Evolutionary conservation across 2,113 vertebrate species (phyloP).

Genomic region (Heliornis fulica): DNA sequence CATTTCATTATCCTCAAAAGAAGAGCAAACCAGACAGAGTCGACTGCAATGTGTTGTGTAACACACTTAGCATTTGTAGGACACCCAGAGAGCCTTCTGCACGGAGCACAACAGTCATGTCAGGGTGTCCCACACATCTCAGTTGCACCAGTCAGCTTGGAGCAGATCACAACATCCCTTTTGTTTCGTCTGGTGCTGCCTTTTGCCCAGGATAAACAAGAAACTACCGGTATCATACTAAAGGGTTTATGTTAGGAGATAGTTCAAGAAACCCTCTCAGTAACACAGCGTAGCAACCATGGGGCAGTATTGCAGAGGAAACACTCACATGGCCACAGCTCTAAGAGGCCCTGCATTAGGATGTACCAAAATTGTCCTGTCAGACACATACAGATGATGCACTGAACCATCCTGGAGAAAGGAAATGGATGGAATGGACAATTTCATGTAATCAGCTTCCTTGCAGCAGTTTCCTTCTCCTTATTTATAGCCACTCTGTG

Average conservation of each 20-base stretch:
- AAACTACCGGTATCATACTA: background rate
- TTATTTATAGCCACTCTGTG: conserved; percentile 49
- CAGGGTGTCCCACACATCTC: accelerated
- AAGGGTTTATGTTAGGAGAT: background rate
- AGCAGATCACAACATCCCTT: background rate
- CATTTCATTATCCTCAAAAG: background rate
- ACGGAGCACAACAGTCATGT: background rate
- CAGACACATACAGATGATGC: background rate
- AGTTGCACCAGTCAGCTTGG: background rate
- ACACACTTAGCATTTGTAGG: background rate
- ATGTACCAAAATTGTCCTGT: background rate
- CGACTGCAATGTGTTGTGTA: background rate
- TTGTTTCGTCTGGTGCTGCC: background rate
- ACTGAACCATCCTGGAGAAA: conserved; percentile 17
- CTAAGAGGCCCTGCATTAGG: background rate
- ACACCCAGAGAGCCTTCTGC: background rate
- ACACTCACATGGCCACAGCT: background rate
- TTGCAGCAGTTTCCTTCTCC: conserved; percentile 31
- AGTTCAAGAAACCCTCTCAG: background rate
- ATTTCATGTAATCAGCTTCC: conserved; percentile 43
- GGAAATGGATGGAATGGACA: conserved; percentile 16
- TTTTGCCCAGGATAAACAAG: background rate
- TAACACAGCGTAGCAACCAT: background rate
- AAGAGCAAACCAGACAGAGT: background rate
- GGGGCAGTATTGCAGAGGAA: background rate